Evolutionary conservation across 2,888 invertebrate species (phyloP), one percentile per base, ranked within the genome.

Genomic region (Brenthis ino): DNA sequence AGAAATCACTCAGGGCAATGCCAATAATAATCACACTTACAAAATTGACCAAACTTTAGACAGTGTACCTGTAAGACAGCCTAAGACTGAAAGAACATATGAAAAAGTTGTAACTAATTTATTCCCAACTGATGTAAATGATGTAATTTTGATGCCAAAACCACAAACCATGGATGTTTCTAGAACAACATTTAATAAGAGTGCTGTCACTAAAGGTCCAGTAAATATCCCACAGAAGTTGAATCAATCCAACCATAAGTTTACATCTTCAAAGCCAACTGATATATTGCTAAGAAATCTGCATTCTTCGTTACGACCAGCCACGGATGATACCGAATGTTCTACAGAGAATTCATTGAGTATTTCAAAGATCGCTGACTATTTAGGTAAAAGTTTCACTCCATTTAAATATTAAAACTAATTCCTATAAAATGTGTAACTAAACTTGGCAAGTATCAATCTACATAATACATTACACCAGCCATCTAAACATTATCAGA

Each of bases 341-440:
- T 84, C 87, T 0, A 80, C 78, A 1, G 90, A 91, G 48, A 85
- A 85, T 76, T 92, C 92, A 2, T 74, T 92, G 28, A 91, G 90
- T 71, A 82, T 91, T 71, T 91, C 92, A 0, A 89, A 85, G 74
- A 92, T 93, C 76, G 88, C 88, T 50, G 90, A 89, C 74, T 88
- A 85, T 77, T 79, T 93, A 56, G 88, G 92, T 91, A 78, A 63
- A 72, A 50, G 13, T 16, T 48, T 16, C 24, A 37, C 16, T 48
- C 24, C 47, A 20, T 56, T n/a, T 28, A 14, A 2, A 24, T 12
- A 55, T 47, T 55, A 43, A 11, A 43, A 43, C 11, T 43, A 11
- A 43, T 43, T 8, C 6, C 11, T 8, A 11, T 11, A 2, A 8
- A 37, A 37, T 37, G 37, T 43, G 11, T 43, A 43, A 43, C 1